Base-by-base conservation (phyloP, 2,888 invertebrate species). In the Nomada ruficornis region DNA sequence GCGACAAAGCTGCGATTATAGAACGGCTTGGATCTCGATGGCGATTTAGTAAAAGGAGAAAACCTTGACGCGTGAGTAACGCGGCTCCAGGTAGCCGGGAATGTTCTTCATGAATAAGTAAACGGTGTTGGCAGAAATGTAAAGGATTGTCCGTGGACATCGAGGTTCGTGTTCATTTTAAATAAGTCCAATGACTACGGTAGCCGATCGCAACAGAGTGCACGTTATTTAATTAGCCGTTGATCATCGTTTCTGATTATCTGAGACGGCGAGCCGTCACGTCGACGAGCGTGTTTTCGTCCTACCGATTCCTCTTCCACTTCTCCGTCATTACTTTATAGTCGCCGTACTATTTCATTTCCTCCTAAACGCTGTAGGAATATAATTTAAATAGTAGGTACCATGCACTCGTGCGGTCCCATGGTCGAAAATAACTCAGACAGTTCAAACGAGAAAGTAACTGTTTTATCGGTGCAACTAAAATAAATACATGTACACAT, bases 41-140 rank as follows among this genome's bases (percentile, higher is more conserved):
- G 57, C 29, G 75, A 78, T 75, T 75, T 62, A 60, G 55, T 68
- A 54, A 18, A 60, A 47, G 69, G 44, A 26, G 47, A 44, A 59
- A 59, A n/a, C 47, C n/a, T 59, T 47, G 26, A 36, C 36, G 59
- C 29, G 1, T 1, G 69, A 55, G 1, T 2, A 26, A 29, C 36
- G 20, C 2, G 68, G 26, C 20, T 7, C 36, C 36, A 36, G 36
- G 26, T 47, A 15, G 20, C 2, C 11, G 11, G 13, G 9, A 11
- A 13, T n/a, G 18, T 52, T 52, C n/a, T 47, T 20, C 29, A 15
- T 29, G 69, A 29, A 44, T 59, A 47, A 47, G 9, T 47, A 59
- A 47, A 26, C 52, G 23, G n/a, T 29, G 15, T 36, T 42, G 7
- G 5, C 18, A 36, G n/a, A 54, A 42, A 20, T 4, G 36, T 20